Conservation (phyloP, 2,797 vertebrate species). For the Centroberyx gerrardi region DNA sequence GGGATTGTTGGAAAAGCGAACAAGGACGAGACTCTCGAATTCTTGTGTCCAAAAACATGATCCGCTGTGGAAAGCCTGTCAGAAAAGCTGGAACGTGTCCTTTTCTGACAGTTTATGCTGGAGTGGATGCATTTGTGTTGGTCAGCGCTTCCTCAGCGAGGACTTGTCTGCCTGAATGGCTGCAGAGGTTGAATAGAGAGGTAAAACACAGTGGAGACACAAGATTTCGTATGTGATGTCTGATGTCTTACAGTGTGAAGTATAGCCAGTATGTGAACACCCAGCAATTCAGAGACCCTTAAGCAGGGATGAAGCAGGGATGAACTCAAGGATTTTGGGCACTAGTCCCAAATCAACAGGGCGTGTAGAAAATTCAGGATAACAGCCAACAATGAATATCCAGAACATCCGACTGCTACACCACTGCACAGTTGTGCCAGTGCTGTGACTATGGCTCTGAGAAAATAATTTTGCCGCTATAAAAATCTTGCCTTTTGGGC, state of each 20-base stretch:
- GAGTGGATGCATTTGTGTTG: slow-evolving; percentile 59
- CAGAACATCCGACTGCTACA: slow-evolving; percentile 35
- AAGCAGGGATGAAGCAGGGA: slow-evolving; percentile 52
- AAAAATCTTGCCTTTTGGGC: slow-evolving; percentile 15
- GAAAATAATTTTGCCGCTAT: slow-evolving; percentile 31
- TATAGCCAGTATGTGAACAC: slow-evolving; percentile 45
- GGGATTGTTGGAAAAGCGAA: slow-evolving; percentile 15
- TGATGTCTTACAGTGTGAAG: slow-evolving; percentile 57
- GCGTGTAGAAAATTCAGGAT: slow-evolving; percentile 47
- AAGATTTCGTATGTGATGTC: slow-evolving; percentile 46
- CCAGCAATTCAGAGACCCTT: slow-evolving; percentile 54
- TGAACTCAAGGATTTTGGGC: slow-evolving; percentile 51
- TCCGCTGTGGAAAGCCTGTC: slow-evolving; percentile 37
- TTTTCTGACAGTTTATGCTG: slow-evolving; percentile 50
- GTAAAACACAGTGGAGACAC: slow-evolving; percentile 45
- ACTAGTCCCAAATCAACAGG: slow-evolving; percentile 45
- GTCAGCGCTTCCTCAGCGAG: slow-evolving; percentile 43
- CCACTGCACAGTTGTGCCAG: slow-evolving; percentile 22
- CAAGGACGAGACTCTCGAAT: slow-evolving; percentile 22
- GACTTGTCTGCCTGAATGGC: slow-evolving; percentile 25
- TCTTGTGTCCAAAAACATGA: slow-evolving; percentile 26
- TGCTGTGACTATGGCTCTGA: slow-evolving; percentile 19
- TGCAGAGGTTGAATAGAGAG: slow-evolving; percentile 34
- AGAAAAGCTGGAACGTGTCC: slow-evolving; percentile 35
- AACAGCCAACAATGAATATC: slow-evolving; percentile 50